phyloP scores from a whole-genome alignment of 2,888 invertebrate genomes.

The Cephus rjabovi region DNA sequence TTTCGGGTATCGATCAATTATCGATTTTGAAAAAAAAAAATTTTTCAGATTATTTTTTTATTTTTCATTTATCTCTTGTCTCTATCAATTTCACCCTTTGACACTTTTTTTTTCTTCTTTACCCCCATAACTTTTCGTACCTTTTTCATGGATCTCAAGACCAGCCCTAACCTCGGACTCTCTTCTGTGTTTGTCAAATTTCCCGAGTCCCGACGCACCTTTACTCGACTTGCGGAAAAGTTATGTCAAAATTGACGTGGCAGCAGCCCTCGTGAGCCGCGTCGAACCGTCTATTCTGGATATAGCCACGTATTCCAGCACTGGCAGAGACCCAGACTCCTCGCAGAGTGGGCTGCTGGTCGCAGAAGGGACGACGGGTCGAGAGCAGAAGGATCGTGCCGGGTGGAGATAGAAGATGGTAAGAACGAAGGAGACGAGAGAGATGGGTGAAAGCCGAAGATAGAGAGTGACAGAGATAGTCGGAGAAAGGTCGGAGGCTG shows the following conservation, averaged over 20 bases:
- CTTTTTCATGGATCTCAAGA: background rate
- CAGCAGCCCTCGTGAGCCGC: background rate
- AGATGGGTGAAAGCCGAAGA: too few species aligned
- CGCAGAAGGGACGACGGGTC: background rate
- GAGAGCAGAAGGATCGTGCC: background rate
- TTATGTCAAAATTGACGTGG: background rate
- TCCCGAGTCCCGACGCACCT: background rate
- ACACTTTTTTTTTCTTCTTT: background rate
- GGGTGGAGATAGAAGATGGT: background rate
- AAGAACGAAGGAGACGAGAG: accelerated
- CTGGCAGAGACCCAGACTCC: background rate
- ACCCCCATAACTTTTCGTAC: background rate
- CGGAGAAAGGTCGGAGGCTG: constrained; percentile 23
- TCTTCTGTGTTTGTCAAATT: background rate
- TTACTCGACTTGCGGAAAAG: background rate
- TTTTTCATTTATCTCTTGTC: background rate
- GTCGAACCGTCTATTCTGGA: background rate
- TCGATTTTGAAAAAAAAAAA: background rate
- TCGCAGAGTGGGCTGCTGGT: too few species aligned
- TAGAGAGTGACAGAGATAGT: background rate
- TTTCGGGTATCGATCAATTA: background rate
- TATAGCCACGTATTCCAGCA: background rate
- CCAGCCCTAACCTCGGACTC: background rate
- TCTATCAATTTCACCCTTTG: background rate
- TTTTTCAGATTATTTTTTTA: accelerated